A percentile compares a stretch with the other conserved stretches of the same genome.
Conservation (phyloP, 1,140 invertebrate species). For the Pseudomyrmex flavicornis region DNA sequence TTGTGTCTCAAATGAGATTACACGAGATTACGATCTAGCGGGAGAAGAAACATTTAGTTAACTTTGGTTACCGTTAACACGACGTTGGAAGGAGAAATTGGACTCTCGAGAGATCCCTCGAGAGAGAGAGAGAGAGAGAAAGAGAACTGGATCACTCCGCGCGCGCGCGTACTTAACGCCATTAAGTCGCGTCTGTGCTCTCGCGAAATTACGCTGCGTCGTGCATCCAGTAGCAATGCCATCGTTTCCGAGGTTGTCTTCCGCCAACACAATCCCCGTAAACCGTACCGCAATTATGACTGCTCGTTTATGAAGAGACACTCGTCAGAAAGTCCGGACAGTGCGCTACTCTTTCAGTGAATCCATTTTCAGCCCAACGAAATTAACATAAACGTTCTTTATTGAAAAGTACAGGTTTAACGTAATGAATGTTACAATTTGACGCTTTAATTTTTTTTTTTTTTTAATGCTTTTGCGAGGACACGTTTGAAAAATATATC, state of each 20-base stretch:
- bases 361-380: conserved; percentile 18
- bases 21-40: not conserved
- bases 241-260: conserved; percentile 33
- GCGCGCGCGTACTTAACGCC: conserved; percentile 44
- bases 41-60: conserved; percentile 36
- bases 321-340: conserved; percentile 41
- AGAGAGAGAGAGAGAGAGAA: too few relatives aligned
- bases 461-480: not conserved
- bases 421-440: not conserved
- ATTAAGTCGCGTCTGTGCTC: conserved; percentile 54
- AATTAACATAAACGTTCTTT: conserved; percentile 33
- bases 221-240: conserved; percentile 46
- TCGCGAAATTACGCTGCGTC: conserved; percentile 46
- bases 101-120: conserved; percentile 19
- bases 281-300: conserved; percentile 46
- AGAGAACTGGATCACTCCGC: conserved; percentile 33
- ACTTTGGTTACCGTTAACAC: conserved; percentile 29
- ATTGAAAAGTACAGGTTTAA: conserved; percentile 20
- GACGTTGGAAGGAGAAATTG: conserved; percentile 17
- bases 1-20: not conserved
- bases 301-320: conserved; percentile 52
- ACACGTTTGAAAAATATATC: not conserved
- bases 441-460: not conserved
- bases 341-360: conserved; percentile 33
- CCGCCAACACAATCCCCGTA: conserved; percentile 18